Conservation (phyloP, 2,888 invertebrate genomes). For the Apotomis betuletana region DNA sequence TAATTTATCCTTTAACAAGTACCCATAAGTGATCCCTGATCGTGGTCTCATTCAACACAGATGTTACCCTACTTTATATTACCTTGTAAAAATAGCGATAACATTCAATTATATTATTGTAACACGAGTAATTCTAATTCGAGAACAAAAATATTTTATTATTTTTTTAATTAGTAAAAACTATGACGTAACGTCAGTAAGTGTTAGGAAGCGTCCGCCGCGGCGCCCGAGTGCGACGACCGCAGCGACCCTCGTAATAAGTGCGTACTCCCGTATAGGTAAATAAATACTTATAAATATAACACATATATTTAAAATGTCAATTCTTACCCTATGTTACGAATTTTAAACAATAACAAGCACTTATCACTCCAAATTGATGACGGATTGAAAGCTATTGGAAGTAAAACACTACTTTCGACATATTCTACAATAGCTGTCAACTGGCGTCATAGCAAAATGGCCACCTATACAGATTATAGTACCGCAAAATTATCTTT, state of each 20-base stretch:
- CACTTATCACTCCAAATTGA: slow-evolving; percentile 61
- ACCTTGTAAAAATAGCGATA: slow-evolving; percentile 77
- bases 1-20: slow-evolving; percentile 79
- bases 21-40: slow-evolving; percentile 78
- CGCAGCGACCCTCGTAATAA: slow-evolving; percentile 49
- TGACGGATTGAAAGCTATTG: slow-evolving; percentile 39
- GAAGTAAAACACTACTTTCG: slow-evolving; percentile 16
- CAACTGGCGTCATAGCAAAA: slow-evolving; percentile 34
- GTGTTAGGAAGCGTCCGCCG: slow-evolving; percentile 67
- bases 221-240: slow-evolving; percentile 43
- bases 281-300: slow-evolving; percentile 79
- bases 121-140: slow-evolving; percentile 72
- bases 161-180: slow-evolving; percentile 76
- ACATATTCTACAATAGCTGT: slow-evolving; percentile 34
- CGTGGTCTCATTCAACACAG: slow-evolving; percentile 68
- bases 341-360: slow-evolving; percentile 66
- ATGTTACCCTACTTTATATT: slow-evolving; percentile 64
- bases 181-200: slow-evolving; percentile 70
- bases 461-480: slow-evolving; percentile 34
- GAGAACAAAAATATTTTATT: slow-evolving; percentile 78
- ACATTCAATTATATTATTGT: slow-evolving; percentile 75
- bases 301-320: slow-evolving; percentile 73
- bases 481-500: slow-evolving; percentile 23
- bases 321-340: slow-evolving; percentile 80
- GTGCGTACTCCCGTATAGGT: slow-evolving; percentile 64